phyloP scores from a whole-genome alignment of 2,797 vertebrate species.

The Poecilia velifera region DNA sequence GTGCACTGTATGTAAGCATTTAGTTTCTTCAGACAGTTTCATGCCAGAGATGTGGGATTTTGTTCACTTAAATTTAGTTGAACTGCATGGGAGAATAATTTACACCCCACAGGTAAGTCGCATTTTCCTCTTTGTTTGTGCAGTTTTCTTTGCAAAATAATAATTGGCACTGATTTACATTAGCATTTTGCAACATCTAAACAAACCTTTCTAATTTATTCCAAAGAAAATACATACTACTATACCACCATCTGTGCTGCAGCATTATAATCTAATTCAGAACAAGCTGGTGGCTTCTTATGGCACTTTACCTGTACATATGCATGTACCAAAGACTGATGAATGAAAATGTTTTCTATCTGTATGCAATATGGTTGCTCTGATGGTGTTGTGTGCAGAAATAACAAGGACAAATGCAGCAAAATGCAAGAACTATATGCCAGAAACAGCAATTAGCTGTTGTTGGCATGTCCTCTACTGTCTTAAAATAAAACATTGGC shows the following conservation, averaged over 20 bases:
- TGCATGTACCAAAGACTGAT: conserved; percentile 26
- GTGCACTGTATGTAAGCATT: conserved; percentile 37
- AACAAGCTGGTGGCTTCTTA: conserved; percentile 29
- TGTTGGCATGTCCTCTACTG: not conserved
- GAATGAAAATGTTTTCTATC: conserved; percentile 22
- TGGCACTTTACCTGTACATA: conserved; percentile 28
- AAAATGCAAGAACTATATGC: conserved; percentile 23
- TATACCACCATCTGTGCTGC: conserved; percentile 33
- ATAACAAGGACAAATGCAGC: conserved; percentile 30
- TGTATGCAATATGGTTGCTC: conserved; percentile 20
- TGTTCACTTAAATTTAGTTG: conserved; percentile 33
- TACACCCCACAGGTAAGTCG: conserved; percentile 53
- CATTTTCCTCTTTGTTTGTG: conserved; percentile 16
- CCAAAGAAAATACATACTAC: conserved; percentile 26
- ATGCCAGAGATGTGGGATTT: conserved; percentile 45
- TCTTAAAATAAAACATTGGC: not conserved
- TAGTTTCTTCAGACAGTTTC: conserved; percentile 39
- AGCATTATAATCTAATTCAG: conserved; percentile 21
- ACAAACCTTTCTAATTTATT: conserved; percentile 23
- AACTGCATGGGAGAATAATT: conserved; percentile 43
- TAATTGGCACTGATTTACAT: conserved; percentile 8
- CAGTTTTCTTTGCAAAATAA: not conserved
- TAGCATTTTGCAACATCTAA: conserved; percentile 7
- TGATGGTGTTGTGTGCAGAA: conserved; percentile 52
- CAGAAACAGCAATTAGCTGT: not conserved